Evolutionary conservation across 2,797 vertebrate species (phyloP).

Genomic region (Ambastaia sidthimunki): DNA sequence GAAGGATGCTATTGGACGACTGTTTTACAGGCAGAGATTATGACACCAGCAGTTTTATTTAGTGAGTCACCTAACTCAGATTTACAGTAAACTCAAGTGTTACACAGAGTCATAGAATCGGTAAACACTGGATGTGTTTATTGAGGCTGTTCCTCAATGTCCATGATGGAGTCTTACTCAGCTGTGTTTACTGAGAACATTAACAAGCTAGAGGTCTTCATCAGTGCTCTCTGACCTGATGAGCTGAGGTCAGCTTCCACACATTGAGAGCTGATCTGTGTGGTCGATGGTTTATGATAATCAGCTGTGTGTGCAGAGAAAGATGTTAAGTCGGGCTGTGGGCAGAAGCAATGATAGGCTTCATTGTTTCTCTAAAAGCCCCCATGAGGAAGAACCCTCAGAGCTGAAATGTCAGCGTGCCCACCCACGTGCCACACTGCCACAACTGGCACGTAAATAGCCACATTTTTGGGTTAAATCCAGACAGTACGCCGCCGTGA

Average conservation of each 20-base stretch:
- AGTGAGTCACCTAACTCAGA: conserved; percentile 9
- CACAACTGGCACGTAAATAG: conserved; percentile 34
- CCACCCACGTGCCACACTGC: conserved; percentile 38
- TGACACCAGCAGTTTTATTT: background rate
- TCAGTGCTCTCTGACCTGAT: conserved; percentile 16
- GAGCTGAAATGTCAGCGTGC: conserved; percentile 50
- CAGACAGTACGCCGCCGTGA: conserved; percentile 3
- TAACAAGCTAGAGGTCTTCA: conserved; percentile 1
- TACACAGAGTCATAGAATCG: background rate
- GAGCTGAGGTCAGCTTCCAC: background rate
- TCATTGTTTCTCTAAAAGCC: conserved; percentile 47
- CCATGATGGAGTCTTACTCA: background rate
- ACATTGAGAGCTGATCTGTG: conserved; percentile 24
- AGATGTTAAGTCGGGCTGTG: conserved; percentile 36
- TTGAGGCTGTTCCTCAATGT: conserved; percentile 8
- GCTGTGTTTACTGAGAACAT: background rate
- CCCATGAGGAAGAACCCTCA: conserved; percentile 41
- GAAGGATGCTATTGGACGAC: background rate
- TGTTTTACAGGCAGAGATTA: background rate
- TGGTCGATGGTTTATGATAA: conserved; percentile 35
- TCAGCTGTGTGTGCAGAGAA: conserved; percentile 21
- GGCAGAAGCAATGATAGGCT: conserved; percentile 46
- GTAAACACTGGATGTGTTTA: conserved; percentile 3
- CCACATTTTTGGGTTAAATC: conserved; percentile 28
- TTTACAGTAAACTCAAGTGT: conserved; percentile 25